Base-by-base conservation (phyloP, 2,888 invertebrate genomes). In the Lasioglossum marginatum region DNA sequence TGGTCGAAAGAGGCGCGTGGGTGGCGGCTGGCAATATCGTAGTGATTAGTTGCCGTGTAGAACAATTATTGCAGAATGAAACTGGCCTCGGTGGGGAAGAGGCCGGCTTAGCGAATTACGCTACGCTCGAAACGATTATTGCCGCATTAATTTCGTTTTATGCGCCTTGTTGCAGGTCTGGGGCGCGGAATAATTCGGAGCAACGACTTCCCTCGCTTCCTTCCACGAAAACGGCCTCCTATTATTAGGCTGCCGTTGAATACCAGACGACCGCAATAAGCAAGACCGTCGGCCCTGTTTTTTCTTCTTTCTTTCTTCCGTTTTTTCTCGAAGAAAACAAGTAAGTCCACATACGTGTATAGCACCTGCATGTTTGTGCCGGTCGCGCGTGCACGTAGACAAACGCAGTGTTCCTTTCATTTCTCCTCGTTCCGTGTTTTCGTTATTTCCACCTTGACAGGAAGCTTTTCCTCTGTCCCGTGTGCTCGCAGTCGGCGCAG, bases 51-150 rank as follows among this genome's bases (percentile, higher is more conserved):
- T 68, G 86, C 76, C 89, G 60, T 86, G 90, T 91, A 90, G 91
- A 85, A 90, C 90, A 91, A 90, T 90, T 90, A 90, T 90, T 89
- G 80, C 81, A 79, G 85, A 86, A 89, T 91, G 89, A 90, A 90
- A 80, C 80, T 72, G 34, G 82, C 81, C 86, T 83, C 78, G 57
- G 78, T 81, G 81, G 12, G 40, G 37, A 77, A 48, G 77, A 76
- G 81, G 79, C 37, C 76, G 66, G 82, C 79, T 84, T 86, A 80
- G 80, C 81, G 85, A 79, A 88, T 90, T 87, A 85, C 87, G 79
- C 81, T 80, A 73, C 63, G 78, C 90, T 71, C 66, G 68, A 63
- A 86, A 91, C 89, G 91, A 91, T 91, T 91, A 91, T 91, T 90
- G 81, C 87, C 80, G 81, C 86, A 88, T 91, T 91, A 91, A 91